Evolutionary conservation across 2,888 invertebrate genomes (phyloP), one percentile per base, ranked within the genome.

Genomic region (Troides oblongomaculatus): DNA sequence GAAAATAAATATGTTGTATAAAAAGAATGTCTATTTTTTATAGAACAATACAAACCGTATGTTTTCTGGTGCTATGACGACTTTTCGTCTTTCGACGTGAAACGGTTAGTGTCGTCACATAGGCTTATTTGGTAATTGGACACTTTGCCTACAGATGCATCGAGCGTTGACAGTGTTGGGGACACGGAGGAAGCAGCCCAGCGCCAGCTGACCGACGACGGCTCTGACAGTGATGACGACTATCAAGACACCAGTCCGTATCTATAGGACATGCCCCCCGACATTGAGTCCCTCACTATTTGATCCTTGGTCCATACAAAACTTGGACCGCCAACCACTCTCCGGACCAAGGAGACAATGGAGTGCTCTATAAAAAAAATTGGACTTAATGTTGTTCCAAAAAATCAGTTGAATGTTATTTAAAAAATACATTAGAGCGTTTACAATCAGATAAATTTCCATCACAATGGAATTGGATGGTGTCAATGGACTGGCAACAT

Each of bases 151-250:
- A 25, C 82, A 92, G 92, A 92, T 90, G 89, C 87, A 86, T 90
- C 91, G 83, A 79, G 90, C 90, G 86, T 90, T 87, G 83, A 88
- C 83, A 80, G 85, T 73, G 64, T 76, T 86, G 87, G 86, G 80
- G 77, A 84, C 72, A 66, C 84, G 86, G 85, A 89, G 87, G 80
- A 83, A 89, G 72, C 86, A 77, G 72, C 86, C 79, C 89, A 87
- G 78, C 92, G 93, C 75, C 90, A 90, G 87, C 83, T 92, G 84
- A 92, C 92, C 10, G 89, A 92, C 85, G 93, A 93, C 82, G 90
- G 88, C 77, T 89, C 90, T 18, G 91, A 86, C 62, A 82, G 87
- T 78, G 85, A 84, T 79, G 91, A 92, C 72, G 92, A 92, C 68
- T 90, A 87, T 80, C 87, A 92, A 71, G 92, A 92, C 84, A 89